Percentiles rank a stretch among this genome's conserved stretches.
Evolutionary conservation across 2,888 invertebrate species (phyloP).

Genomic region (Sarcophaga subvicina): DNA sequence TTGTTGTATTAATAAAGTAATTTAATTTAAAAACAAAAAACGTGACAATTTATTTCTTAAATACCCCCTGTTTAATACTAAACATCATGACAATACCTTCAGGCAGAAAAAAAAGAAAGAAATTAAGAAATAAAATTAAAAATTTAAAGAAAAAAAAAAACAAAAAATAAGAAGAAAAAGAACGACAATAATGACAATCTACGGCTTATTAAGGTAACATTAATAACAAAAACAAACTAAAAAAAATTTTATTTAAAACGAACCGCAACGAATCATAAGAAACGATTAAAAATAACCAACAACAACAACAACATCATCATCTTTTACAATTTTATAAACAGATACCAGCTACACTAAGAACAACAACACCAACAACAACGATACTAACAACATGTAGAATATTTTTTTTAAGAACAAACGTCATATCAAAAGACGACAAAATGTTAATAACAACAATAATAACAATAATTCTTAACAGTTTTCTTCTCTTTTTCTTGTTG

Average conservation of each 20-base stretch:
- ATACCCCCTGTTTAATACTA: slow-evolving; percentile 31
- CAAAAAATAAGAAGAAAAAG: slow-evolving; percentile 42
- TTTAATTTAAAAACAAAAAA: slow-evolving; percentile 42
- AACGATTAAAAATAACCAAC: slow-evolving; percentile 70
- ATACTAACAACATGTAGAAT: neutral
- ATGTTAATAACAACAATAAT: slow-evolving; percentile 67
- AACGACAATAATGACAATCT: slow-evolving; percentile 81
- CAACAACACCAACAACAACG: slow-evolving; percentile 18
- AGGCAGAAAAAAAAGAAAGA: slow-evolving; percentile 70
- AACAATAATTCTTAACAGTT: slow-evolving; percentile 60
- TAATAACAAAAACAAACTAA: slow-evolving; percentile 69
- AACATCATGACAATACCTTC: neutral
- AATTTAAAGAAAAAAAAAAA: slow-evolving; percentile 32
- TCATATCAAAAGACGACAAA: slow-evolving; percentile 50
- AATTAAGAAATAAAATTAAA: slow-evolving; percentile 74
- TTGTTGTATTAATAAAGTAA: slow-evolving; percentile 48
- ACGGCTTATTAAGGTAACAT: slow-evolving; percentile 76
- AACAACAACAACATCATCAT: neutral
- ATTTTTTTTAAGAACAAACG: neutral
- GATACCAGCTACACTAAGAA: neutral
- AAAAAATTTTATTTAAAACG: slow-evolving; percentile 73
- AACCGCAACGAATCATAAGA: slow-evolving; percentile 78
- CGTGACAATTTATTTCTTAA: slow-evolving; percentile 48
- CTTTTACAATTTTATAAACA: slow-evolving; percentile 50
- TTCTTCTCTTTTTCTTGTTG: neutral